Evolutionary conservation across 2,888 invertebrate genomes (phyloP), one percentile per base, ranked within the genome.

Genomic region (Heliconius ethilla): DNA sequence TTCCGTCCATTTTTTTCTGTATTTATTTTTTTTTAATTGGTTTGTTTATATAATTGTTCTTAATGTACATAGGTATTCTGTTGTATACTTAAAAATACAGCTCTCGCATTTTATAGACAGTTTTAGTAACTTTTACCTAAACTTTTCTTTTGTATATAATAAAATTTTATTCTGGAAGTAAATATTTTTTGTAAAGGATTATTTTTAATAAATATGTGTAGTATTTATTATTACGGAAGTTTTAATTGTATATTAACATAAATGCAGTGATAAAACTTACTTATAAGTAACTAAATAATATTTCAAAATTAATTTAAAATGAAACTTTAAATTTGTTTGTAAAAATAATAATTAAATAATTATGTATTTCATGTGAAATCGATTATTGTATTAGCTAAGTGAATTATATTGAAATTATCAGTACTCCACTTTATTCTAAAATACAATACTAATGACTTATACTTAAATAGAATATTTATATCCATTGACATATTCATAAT

Each of bases 1-100:
- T n/a, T n/a, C n/a, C n/a, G n/a, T n/a, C n/a, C n/a, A n/a, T n/a
- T n/a, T n/a, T n/a, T n/a, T n/a, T 70, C 59, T 77, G 55, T 69
- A 51, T 79, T 37, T 55, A 67, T 76, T 75, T 33, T 4, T 78
- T 80, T 75, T 70, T 37, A 25, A 73, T 67, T 65, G 29, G 22
- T 63, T 78, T 70, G 22, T 27, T 51, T 51, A 51, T 51, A 51
- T 6, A 18, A 51, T 66, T 22, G 59, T 59, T 63, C 13, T 63
- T 63, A 27, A 63, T 15, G 15, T 15, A 27, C 27, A 18, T 15
- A 63, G 63, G 27, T 63, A 27, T 63, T 63, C 27, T 27, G 15
- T 27, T 63, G 63, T 27, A 27, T 63, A 63, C 15, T 27, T 13
- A 63, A 63, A 63, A 27, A 63, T 2, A 63, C 10, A 63, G 15